phyloP scores from a whole-genome alignment of 2,888 invertebrate species.

The Tetheella fluctuosa region DNA sequence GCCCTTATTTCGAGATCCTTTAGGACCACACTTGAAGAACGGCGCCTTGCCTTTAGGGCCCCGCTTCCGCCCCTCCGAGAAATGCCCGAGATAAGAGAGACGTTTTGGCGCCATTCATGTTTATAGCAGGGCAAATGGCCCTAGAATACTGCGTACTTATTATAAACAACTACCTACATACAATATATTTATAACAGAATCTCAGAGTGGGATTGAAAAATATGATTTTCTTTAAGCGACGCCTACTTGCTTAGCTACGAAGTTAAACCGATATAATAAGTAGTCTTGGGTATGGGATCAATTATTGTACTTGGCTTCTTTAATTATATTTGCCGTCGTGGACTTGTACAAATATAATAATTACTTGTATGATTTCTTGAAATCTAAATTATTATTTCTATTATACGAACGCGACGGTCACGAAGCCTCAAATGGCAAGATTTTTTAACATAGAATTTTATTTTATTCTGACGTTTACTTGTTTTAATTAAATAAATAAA shows the following conservation, averaged over 20 bases:
- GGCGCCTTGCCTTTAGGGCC: conserved; percentile 69
- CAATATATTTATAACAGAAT: conserved; percentile 54
- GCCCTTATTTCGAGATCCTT: conserved; percentile 80
- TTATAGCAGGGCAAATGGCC: conserved; percentile 81
- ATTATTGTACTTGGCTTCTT: neutral
- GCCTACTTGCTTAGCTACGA: neutral
- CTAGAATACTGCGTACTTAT: conserved; percentile 80
- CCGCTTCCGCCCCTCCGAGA: conserved; percentile 80
- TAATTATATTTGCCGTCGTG: neutral
- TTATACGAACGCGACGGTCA: neutral
- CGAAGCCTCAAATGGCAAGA: neutral
- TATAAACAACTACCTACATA: conserved; percentile 75
- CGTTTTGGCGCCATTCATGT: conserved; percentile 84
- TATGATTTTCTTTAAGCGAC: neutral
- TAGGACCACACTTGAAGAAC: conserved; percentile 80
- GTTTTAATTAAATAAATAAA: too few species aligned
- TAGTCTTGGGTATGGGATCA: neutral
- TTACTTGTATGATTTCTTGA: neutral
- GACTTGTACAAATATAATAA: neutral
- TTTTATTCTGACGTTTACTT: neutral
- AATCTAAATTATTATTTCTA: neutral
- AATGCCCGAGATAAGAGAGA: conserved; percentile 83
- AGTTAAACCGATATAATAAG: neutral
- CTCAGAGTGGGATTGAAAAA: neutral
- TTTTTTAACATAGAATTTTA: neutral